Percentiles rank a stretch among this genome's conserved stretches.
These are phyloP conservation scores for Gopherus evgoodei DNA, from an alignment of 2,113 vertebrate genomes.

Conservation along the genomic window DNA sequence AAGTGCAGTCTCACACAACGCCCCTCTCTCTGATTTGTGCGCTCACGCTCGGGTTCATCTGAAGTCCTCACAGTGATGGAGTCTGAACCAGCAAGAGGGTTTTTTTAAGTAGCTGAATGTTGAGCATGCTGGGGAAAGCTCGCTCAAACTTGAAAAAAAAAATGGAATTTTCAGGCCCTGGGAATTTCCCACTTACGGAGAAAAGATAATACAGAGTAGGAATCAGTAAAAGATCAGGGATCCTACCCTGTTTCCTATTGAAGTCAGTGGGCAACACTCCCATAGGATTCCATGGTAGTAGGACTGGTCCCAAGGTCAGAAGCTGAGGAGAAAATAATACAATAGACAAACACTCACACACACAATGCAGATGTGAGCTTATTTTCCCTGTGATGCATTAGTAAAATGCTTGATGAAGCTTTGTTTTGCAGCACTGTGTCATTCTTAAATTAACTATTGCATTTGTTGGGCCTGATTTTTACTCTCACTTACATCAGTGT, in stretches of 20 bases:
- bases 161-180: background rate
- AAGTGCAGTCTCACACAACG: background rate
- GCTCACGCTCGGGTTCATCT: accelerated
- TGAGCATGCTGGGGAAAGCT: background rate
- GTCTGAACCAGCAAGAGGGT: background rate
- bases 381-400: background rate
- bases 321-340: background rate
- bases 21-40: background rate
- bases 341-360: background rate
- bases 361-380: accelerated
- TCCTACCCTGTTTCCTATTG: background rate
- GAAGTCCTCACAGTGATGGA: background rate
- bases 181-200: background rate
- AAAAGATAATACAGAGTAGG: background rate
- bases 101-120: background rate
- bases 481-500: background rate
- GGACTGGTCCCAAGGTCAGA: background rate
- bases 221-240: accelerated
- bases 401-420: accelerated
- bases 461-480: background rate
- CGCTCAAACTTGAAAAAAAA: background rate
- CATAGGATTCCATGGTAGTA: background rate
- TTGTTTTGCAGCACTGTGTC: background rate
- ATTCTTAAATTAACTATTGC: background rate
- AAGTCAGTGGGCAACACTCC: background rate